Conservation (phyloP, 1,140 invertebrate genomes). For the Bactericera cockerelli region DNA sequence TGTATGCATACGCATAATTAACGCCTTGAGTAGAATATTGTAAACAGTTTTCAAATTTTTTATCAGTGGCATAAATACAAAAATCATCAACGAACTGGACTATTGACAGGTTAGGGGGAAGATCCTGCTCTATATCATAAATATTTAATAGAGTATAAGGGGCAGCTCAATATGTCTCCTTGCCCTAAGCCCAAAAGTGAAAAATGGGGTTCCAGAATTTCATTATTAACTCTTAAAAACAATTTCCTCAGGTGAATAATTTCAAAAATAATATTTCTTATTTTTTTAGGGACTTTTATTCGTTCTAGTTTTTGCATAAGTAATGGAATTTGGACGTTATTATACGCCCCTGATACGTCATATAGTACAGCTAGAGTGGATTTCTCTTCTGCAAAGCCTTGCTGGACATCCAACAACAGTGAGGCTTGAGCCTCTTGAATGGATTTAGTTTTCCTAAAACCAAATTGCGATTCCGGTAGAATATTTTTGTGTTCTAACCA, state of each 20-base stretch:
- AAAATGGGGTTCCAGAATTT: not conserved
- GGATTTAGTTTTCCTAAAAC: not conserved
- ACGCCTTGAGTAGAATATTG: not conserved
- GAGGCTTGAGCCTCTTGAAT: conserved; percentile 2
- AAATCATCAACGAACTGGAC: not conserved
- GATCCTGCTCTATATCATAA: not conserved
- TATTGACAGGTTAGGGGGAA: not conserved
- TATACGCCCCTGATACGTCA: not conserved
- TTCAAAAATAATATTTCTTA: not conserved
- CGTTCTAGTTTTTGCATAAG: not conserved
- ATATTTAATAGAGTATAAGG: not conserved
- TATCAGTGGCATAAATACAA: not conserved
- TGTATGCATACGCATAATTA: not conserved
- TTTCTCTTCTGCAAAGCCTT: not conserved
- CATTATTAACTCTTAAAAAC: not conserved
- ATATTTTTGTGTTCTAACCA: not conserved
- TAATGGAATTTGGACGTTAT: not conserved
- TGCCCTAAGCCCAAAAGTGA: not conserved
- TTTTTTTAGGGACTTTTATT: not conserved
- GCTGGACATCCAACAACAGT: not conserved
- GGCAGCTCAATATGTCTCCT: not conserved
- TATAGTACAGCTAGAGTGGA: not conserved
- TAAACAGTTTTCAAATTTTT: not conserved
- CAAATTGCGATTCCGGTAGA: not conserved
- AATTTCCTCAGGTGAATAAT: not conserved